Base-by-base conservation (phyloP, 2,113 vertebrate genomes). In the Danionella cerebrum region DNA sequence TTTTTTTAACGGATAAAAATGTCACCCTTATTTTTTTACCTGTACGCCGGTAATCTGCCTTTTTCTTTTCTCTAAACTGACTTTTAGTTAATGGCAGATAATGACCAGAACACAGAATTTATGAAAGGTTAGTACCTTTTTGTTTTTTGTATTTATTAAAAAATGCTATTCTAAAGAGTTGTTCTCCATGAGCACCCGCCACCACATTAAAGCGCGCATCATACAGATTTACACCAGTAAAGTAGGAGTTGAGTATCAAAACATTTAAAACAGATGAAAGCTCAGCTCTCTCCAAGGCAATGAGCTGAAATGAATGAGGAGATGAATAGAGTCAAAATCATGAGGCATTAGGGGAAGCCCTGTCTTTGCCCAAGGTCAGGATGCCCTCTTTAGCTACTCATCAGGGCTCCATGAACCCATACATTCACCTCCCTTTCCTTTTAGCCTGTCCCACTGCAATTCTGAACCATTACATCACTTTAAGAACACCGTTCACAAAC, bases 381-480 rank as follows among this genome's bases (percentile, higher is more conserved):
- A 65, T 35, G 58, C 21, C 39, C 27, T 33, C 36, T 33, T 66
- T 74, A 64, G 65, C 69, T 70, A 65, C 67, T 65, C 69, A 59
- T 67, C 59, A 65, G 84, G 72, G 80, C 82, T 76, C 52, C 48
- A 55, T 60, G 77, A 88, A 83, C 80, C 75, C 39, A 69, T 53
- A 27, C 29, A n/a, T 69, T 39, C 64, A 71, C 48, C 70, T 45
- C 52, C 72, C 70, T 47, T 69, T 67, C 44, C 67, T 42, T 54
- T 24, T 58, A 54, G 19, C 44, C 42, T 35, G 70, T 71, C 39
- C 38, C 31, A 53, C 24, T 4, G n/a, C 58, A 47, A 27, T 45
- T 24, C 45, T 44, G 50, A 63, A 52, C 55, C 66, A 69, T 72
- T 65, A 75, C 51, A 50, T 57, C 65, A 71, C 29, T 13, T 29